Percentiles rank a stretch among this genome's conserved stretches.
phyloP scores from a whole-genome alignment of 2,113 vertebrate genomes.

The Poicephalus gulielmi region DNA sequence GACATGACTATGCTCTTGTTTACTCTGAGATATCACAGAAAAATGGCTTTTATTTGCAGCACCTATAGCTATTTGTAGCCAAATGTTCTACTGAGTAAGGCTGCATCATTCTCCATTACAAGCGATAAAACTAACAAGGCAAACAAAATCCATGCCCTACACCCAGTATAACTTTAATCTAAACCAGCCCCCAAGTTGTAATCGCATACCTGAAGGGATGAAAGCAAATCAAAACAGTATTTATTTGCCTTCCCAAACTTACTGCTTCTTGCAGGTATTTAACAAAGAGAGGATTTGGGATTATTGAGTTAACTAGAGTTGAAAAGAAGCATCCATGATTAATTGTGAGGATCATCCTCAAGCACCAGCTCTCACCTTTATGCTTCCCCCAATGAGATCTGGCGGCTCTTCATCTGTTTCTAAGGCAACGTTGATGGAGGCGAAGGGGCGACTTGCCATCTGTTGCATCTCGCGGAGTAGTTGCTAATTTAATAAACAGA shows the following conservation, averaged over 20 bases:
- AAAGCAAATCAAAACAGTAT: not conserved
- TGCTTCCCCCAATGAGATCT: constrained; percentile 96
- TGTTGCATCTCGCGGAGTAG: constrained; percentile 99
- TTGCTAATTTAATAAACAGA: constrained; percentile 83
- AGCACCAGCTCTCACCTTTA: constrained; percentile 86
- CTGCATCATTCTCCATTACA: not conserved
- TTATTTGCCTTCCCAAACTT: not conserved
- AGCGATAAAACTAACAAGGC: not conserved
- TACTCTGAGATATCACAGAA: not conserved
- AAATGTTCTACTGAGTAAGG: not conserved
- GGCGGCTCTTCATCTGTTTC: constrained; percentile 98
- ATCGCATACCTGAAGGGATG: not conserved
- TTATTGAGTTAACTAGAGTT: not conserved
- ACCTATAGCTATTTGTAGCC: constrained; percentile 16
- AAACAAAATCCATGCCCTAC: not conserved
- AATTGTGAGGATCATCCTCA: not conserved
- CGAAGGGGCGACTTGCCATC: constrained; percentile 99
- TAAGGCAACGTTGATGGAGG: constrained; percentile 97
- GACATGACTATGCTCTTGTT: not conserved
- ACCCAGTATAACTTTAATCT: not conserved
- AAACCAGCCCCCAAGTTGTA: not conserved
- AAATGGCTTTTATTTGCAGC: not conserved
- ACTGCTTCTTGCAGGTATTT: not conserved
- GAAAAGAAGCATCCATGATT: not conserved
- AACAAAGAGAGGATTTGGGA: not conserved